Conservation (phyloP, 2,113 vertebrate genomes). For the Trichomycterus rosablanca region DNA sequence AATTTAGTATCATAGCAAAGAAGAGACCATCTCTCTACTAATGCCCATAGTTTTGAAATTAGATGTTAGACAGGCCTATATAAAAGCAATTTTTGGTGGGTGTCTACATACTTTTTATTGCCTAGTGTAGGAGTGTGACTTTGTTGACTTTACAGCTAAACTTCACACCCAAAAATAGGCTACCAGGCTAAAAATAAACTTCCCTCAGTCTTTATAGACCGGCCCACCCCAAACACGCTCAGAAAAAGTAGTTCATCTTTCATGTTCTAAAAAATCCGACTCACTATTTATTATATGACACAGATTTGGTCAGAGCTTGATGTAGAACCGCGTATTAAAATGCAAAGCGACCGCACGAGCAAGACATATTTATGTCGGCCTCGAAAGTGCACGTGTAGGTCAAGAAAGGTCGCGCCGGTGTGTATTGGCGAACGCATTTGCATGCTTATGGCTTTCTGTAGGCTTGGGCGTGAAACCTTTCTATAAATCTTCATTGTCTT, state of each 20-base stretch:
- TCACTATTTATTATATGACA: neutral
- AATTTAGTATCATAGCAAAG: too few species aligned
- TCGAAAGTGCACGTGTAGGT: slow-evolving; percentile 19
- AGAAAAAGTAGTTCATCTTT: slow-evolving; percentile 32
- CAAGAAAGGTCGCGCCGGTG: slow-evolving; percentile 20
- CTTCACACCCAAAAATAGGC: slow-evolving; percentile 37
- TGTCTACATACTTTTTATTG: too few species aligned
- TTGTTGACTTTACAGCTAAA: too few species aligned
- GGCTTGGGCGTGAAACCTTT: slow-evolving; percentile 35
- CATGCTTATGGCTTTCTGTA: slow-evolving; percentile 28
- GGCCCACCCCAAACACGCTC: slow-evolving; percentile 34
- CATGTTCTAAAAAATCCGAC: slow-evolving; percentile 1
- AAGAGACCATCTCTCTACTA: too few species aligned
- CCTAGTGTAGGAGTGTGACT: too few species aligned
- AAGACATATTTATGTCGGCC: slow-evolving; percentile 9
- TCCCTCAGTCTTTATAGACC: slow-evolving; percentile 34
- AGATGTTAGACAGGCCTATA: too few species aligned
- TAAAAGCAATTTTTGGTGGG: too few species aligned
- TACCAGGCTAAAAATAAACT: slow-evolving; percentile 36
- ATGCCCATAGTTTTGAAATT: too few species aligned
- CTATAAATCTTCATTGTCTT: slow-evolving; percentile 34
- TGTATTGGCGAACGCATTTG: slow-evolving; percentile 8
- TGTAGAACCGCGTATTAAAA: slow-evolving; percentile 8
- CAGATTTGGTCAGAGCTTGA: neutral
- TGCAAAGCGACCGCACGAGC: neutral